Evolutionary conservation across 1,140 invertebrate species (phyloP).

Genomic region (Listronotus oregonensis): DNA sequence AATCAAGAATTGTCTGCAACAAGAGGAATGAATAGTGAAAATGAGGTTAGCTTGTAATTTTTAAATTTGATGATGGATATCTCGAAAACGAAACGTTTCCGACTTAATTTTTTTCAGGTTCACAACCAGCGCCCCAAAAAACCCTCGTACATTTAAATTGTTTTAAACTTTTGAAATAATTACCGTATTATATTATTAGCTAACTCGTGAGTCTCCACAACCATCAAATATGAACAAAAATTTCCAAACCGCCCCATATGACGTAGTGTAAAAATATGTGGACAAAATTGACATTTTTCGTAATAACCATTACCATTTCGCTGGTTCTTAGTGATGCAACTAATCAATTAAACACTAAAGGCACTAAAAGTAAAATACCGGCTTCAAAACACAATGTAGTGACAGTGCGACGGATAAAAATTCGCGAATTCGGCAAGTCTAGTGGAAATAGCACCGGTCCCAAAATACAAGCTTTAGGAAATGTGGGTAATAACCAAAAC

Average conservation of each 20-base stretch:
- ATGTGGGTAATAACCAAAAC: not conserved
- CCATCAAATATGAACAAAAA: slow-evolving; percentile 9
- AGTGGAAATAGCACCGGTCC: not conserved
- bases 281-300: slow-evolving; percentile 13
- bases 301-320: not conserved
- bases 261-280: slow-evolving; percentile 17
- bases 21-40: too few relatives aligned
- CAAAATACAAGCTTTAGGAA: too few relatives aligned
- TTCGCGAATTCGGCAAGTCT: slow-evolving; percentile 9
- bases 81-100: too few relatives aligned
- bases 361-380: not conserved
- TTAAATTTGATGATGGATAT: too few relatives aligned
- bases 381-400: slow-evolving; percentile 9
- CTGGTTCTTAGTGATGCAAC: not conserved
- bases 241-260: slow-evolving; percentile 4
- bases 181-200: too few relatives aligned
- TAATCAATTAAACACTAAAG: not conserved
- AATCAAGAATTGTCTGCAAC: too few relatives aligned
- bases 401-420: slow-evolving; percentile 24
- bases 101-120: too few relatives aligned
- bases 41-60: too few relatives aligned
- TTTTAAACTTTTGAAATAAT: too few relatives aligned
- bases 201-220: not conserved
- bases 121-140: too few relatives aligned
- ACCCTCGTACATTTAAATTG: too few relatives aligned